These are phyloP conservation scores for Sinotaia quadrata DNA, from an alignment of 2,888 invertebrate species.

Conservation along the genomic window DNA sequence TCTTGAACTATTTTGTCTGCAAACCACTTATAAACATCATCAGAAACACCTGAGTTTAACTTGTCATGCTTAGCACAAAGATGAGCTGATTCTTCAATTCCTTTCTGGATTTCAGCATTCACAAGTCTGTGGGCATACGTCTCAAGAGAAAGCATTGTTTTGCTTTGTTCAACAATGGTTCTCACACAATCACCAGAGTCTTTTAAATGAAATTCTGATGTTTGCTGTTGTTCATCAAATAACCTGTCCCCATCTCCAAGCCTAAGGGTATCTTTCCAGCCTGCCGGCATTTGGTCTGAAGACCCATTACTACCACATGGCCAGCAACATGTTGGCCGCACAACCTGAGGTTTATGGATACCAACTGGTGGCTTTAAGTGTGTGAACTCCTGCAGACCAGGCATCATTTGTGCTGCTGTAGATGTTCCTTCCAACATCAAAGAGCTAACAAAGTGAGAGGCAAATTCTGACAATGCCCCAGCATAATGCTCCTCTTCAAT, in stretches of 20 bases:
- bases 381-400: slow-evolving; percentile 45
- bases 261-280: background rate
- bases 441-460: slow-evolving; percentile 43
- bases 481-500: slow-evolving; percentile 55
- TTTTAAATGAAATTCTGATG: background rate
- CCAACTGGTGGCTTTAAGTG: slow-evolving; percentile 36
- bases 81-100: background rate
- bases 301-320: background rate
- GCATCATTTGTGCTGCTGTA: slow-evolving; percentile 45
- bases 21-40: slow-evolving; percentile 40
- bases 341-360: slow-evolving; percentile 37
- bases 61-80: too few species aligned
- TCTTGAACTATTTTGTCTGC: slow-evolving; percentile 41
- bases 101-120: slow-evolving; percentile 5
- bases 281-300: background rate
- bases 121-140: slow-evolving; percentile 15
- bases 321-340: background rate
- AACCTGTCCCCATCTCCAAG: too few species aligned
- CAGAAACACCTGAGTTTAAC: slow-evolving; percentile 18
- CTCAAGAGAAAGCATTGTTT: background rate
- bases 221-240: background rate
- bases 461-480: slow-evolving; percentile 53
- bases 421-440: slow-evolving; percentile 52
- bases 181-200: background rate
- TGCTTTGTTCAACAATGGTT: background rate